Base-by-base conservation (phyloP, 2,797 vertebrate species). In the Macropodus opercularis region DNA sequence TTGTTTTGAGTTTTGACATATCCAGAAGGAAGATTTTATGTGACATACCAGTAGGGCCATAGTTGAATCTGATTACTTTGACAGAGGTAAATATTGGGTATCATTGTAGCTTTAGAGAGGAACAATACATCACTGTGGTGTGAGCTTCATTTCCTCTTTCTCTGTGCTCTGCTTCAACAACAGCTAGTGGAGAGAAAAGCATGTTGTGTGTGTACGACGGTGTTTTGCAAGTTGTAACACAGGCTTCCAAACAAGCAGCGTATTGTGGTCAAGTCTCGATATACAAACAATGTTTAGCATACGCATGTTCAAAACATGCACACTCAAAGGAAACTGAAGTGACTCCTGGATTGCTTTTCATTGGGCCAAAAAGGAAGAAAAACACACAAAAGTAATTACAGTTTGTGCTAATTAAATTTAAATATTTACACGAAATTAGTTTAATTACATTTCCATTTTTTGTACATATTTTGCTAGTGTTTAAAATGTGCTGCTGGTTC, bases 71-170 rank as follows among this genome's bases (percentile, higher is more conserved):
- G 17, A 43, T 34, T 42, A 2, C 9, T 31, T 38, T 51, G 3
- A 52, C 34, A n/a, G n/a, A n/a, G n/a, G n/a, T n/a, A n/a, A n/a
- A n/a, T n/a, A n/a, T n/a, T n/a, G n/a, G n/a, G 13, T 47, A 35
- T 19, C 23, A 53, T 56, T 57, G 53, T 5, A 22, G 49, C 27
- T 50, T 52, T 47, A 61, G 61, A 61, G 42, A 8, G 32, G 17
- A 36, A 44, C 39, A 65, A 13, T 58, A 39, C 10, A 52, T 18
- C 9, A 47, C 48, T 74, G 62, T 63, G 32, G 47, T 68, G 50
- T 71, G 40, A 60, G 7, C 43, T 43, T 15, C 44, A 84, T 73
- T 89, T 87, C 83, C 85, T 80, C 74, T 77, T 72, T 82, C 9
- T 55, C 40, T 58, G 2, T 51, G 50, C 57, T 72, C 69, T 50